Conservation (phyloP, 1,140 invertebrate species). For the Agrilus planipennis region DNA sequence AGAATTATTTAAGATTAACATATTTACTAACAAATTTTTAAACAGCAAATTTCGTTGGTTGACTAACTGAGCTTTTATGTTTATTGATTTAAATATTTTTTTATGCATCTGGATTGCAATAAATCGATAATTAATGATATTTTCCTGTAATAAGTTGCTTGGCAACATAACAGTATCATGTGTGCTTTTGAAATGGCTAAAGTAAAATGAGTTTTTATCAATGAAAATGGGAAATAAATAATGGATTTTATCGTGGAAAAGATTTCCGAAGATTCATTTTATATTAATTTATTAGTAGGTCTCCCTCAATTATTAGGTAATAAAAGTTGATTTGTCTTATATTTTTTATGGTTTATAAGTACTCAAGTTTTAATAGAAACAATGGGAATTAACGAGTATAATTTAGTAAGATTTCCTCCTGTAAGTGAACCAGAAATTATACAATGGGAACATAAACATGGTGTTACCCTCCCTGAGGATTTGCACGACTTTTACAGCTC, state of each 20-base stretch:
- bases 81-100: too few species aligned
- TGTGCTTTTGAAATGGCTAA: too few species aligned
- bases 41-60: too few species aligned
- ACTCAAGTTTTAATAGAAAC: background rate
- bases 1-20: too few species aligned
- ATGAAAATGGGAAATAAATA: too few species aligned
- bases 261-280: slow-evolving; percentile 4
- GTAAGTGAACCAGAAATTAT: background rate
- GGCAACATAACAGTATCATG: too few species aligned
- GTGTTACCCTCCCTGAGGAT: slow-evolving; percentile 2
- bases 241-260: slow-evolving; percentile 6
- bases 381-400: background rate
- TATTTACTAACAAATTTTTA: too few species aligned
- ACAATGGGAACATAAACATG: slow-evolving; percentile 3
- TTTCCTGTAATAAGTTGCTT: too few species aligned
- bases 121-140: too few species aligned
- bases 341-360: background rate
- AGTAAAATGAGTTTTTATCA: too few species aligned
- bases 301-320: background rate
- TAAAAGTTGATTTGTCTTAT: background rate
- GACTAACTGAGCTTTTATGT: too few species aligned
- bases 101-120: too few species aligned
- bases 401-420: background rate
- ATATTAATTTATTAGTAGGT: slow-evolving; percentile 2
- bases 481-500: slow-evolving; percentile 2